Evolutionary conservation across 92 coral and sea anemone species (phyloP), one percentile per base, ranked within the genome.

Genomic region (Siderastrea siderea): DNA sequence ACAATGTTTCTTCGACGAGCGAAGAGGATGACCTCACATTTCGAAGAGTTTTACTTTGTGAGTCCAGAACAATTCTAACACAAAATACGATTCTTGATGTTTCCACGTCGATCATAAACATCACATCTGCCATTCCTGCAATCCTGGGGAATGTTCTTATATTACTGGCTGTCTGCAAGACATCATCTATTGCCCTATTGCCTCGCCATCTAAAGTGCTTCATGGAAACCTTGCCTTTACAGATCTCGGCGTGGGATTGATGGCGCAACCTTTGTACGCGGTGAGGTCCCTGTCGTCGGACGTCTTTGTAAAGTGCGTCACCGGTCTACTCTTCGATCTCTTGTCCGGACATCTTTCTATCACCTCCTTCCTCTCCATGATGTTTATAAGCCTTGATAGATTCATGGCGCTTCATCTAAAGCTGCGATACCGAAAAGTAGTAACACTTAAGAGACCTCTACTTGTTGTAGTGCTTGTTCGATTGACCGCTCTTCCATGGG

Each of bases 371-470:
- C 16, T 74, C 12, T 47, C 43, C 45, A 51, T 74, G 61, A 74
- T 57, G 63, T 51, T 26, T 51, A 74, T 74, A 7, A 74, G 79
- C 63, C 51, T 74, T 17, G 79, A 74, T 43, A n/a, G 48, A 43
- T 74, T 51, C 63, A 17, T 74, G 47, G 79, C 79, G 61, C 47
- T 74, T 14, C 79, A 74, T 74, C 19, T 51, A 51, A 51, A 74
- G 38, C 79, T 74, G 14, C 59, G 63, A 12, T 74, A 74, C 26
- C 79, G 79, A 16, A 26, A 7, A 5, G 49, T 74, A 1, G 79
- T 74, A 9, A 74, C 79, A 15, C 59, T 57, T 5, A 74, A 57
- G 61, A 59, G 79, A 26, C 16, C 47, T 4, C 45, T 74, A 10
- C 11, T 57, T 57, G 12, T 57, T 51, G 61, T 51, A n/a, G 79